Evolutionary conservation across 2,888 invertebrate genomes (phyloP).

Genomic region (Ernsta delagoae): DNA sequence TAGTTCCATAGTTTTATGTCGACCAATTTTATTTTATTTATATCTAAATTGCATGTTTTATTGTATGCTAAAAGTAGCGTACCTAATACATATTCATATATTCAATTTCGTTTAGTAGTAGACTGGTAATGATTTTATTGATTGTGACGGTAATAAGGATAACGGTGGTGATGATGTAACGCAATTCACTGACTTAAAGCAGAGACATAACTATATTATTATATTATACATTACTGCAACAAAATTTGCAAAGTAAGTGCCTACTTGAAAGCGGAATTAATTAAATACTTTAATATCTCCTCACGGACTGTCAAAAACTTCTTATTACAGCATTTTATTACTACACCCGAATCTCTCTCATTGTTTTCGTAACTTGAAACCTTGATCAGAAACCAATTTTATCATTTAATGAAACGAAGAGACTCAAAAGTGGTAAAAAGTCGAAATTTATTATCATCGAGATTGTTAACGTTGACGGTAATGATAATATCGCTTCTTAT

Average conservation of each 20-base stretch:
- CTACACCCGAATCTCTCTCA: conserved; percentile 17
- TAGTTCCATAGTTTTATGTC: too few species aligned
- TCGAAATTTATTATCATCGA: conserved; percentile 24
- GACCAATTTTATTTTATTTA: too few species aligned
- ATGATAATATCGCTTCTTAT: conserved; percentile 26
- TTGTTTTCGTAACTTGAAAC: conserved; percentile 27
- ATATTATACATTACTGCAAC: background rate
- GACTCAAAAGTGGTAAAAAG: conserved; percentile 14
- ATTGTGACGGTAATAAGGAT: background rate
- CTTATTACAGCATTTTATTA: conserved; percentile 22
- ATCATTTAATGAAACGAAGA: conserved; percentile 28
- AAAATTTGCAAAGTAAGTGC: background rate
- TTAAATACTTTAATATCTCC: conserved; percentile 9
- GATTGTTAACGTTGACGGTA: conserved; percentile 26
- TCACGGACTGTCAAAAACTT: conserved; percentile 4
- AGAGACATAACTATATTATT: background rate
- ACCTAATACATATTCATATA: too few species aligned
- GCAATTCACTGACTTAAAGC: background rate
- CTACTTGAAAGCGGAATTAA: conserved; percentile 1
- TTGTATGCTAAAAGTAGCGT: background rate
- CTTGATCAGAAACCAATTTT: conserved; percentile 23
- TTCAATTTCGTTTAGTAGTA: background rate
- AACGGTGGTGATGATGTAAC: background rate
- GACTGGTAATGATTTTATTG: background rate
- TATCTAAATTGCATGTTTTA: background rate